Conservation (phyloP, 2,113 vertebrate genomes). For the Elephantulus edwardii region DNA sequence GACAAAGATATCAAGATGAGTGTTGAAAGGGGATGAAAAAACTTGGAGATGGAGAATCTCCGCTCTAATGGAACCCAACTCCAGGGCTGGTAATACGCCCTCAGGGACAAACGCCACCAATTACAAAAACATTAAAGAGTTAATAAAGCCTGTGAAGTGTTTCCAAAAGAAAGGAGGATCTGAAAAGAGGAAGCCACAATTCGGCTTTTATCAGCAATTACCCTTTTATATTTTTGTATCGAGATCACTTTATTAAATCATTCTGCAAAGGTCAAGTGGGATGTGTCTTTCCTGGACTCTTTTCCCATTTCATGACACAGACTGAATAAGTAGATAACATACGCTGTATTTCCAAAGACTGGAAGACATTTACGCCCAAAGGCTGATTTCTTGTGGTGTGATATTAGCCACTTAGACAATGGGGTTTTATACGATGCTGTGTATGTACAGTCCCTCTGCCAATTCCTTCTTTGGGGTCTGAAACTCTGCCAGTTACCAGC, state of each 20-base stretch:
- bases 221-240: constrained; percentile 80
- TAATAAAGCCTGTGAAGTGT: constrained; percentile 81
- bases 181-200: constrained; percentile 81
- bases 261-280: constrained; percentile 85
- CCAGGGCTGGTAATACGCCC: constrained; percentile 66
- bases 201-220: constrained; percentile 82
- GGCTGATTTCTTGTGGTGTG: constrained; percentile 67
- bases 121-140: constrained; percentile 78
- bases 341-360: constrained; percentile 60
- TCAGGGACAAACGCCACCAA: constrained; percentile 72
- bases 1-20: constrained; percentile 66
- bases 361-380: constrained; percentile 60
- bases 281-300: constrained; percentile 79
- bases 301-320: constrained; percentile 83
- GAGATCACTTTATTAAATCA: constrained; percentile 84
- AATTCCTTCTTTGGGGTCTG: constrained; percentile 7
- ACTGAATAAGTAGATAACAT: constrained; percentile 78
- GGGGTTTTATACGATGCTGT: constrained; percentile 29
- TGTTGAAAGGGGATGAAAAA: constrained; percentile 51
- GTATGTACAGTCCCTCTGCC: not conserved
- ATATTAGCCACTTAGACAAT: constrained; percentile 49
- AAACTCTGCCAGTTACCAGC: not conserved
- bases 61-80: constrained; percentile 56
- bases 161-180: constrained; percentile 77
- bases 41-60: not conserved